Evolutionary conservation across 2,888 invertebrate species (phyloP), one percentile per base, ranked within the genome.

Genomic region (Smittia aterrima): DNA sequence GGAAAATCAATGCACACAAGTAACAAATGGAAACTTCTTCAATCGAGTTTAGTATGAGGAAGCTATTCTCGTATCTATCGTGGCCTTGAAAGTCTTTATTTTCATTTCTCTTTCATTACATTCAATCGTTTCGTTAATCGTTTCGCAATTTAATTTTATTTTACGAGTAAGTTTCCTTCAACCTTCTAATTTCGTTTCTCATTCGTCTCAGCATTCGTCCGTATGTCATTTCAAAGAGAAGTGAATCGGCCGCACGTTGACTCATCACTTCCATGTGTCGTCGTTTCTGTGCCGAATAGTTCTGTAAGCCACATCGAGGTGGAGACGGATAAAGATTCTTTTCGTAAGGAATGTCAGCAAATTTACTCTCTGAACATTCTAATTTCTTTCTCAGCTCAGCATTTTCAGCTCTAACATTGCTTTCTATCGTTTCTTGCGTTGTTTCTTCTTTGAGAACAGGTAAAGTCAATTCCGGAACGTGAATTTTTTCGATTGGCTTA

Each of bases 221-320:
- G 66, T 74, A 74, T 11, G 41, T 64, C 16, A 58, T 41, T 66
- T 74, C 74, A 47, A 74, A 74, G 22, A 66, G 41, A 25, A 66
- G 38, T 13, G 66, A 32, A 64, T 74, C 74, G 22, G 66, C 47
- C 0, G 53, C 74, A 6, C 74, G 74, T 27, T 74, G 74, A 66
- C 66, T 66, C 74, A 74, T 74, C 16, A 74, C 41, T 41, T 74
- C 74, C 25, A 40, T 4, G 24, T 74, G 74, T 9, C 25, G 24
- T 24, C 74, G 64, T 18, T 20, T 18, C 18, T 25, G 40, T 9
- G 11, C 24, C 7, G 27, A 54, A 22, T 72, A 58, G 24, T 27
- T 72, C 24, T 70, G 16, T 6, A 70, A 22, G n/a, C 62, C 72
- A 16, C 40, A 11, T 18, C 62, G 62, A 58, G 72, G 72, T 62